Percentiles rank a stretch among this genome's conserved stretches.
phyloP scores from a whole-genome alignment of 2,888 invertebrate genomes.

The Liodrosophila aerea region DNA sequence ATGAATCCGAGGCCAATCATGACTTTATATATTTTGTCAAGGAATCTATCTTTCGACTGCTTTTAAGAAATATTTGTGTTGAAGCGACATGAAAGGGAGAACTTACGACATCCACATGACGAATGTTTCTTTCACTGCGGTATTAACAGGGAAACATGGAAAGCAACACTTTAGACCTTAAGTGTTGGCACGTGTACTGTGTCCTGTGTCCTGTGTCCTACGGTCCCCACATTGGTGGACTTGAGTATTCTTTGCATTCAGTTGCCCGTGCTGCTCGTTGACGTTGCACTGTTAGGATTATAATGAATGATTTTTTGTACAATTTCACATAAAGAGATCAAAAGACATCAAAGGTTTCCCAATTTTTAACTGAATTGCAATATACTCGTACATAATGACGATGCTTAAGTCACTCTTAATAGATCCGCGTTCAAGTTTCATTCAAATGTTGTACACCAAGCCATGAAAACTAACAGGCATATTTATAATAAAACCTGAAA shows the following conservation, averaged over 20 bases:
- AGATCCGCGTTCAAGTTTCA: no score
- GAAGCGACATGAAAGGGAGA: no score
- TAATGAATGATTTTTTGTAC: slow-evolving; percentile 33
- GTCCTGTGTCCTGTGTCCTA: neutral
- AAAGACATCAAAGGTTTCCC: slow-evolving; percentile 39
- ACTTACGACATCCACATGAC: no score
- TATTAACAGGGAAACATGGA: slow-evolving; percentile 50
- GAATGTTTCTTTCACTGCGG: slow-evolving; percentile 3
- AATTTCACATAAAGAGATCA: slow-evolving; percentile 36
- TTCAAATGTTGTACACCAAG: no score
- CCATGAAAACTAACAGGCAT: no score
- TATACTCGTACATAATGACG: neutral
- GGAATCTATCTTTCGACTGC: no score
- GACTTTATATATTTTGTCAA: no score
- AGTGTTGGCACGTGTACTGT: slow-evolving; percentile 59
- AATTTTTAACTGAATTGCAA: slow-evolving; percentile 4
- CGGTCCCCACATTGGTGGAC: slow-evolving; percentile 10
- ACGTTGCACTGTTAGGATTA: slow-evolving; percentile 22
- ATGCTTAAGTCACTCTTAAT: neutral
- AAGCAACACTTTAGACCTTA: slow-evolving; percentile 54
- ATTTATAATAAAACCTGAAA: no score
- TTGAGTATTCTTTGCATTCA: slow-evolving; percentile 27
- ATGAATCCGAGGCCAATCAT: no score
- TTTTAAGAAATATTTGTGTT: no score
- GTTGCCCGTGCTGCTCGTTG: slow-evolving; percentile 24